Conservation (phyloP, 2,797 vertebrate genomes). For the Acanthurus leucopareius region DNA sequence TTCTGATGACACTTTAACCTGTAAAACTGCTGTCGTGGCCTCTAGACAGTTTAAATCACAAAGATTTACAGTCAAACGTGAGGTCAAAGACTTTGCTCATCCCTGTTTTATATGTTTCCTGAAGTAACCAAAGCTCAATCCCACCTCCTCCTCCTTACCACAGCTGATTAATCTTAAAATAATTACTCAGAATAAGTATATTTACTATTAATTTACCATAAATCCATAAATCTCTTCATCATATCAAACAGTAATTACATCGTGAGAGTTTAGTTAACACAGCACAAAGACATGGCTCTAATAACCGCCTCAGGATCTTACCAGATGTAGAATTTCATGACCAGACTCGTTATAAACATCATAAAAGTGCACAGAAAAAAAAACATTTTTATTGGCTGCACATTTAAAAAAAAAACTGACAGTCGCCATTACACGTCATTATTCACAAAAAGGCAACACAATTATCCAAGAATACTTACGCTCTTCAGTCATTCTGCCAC, state of each 20-base stretch:
- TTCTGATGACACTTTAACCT: conserved; percentile 3
- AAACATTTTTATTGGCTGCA: not conserved
- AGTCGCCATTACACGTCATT: not conserved
- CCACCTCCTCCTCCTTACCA: too few species aligned
- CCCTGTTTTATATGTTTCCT: too few species aligned
- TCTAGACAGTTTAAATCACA: too few species aligned
- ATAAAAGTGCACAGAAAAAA: conserved; percentile 11
- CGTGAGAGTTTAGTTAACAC: not conserved
- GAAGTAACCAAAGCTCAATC: too few species aligned
- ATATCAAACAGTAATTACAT: too few species aligned
- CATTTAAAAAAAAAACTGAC: conserved; percentile 23
- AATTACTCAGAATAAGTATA: too few species aligned
- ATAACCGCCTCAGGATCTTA: too few species aligned
- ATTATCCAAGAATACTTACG: conserved; percentile 23
- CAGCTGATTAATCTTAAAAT: too few species aligned
- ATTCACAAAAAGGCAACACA: conserved; percentile 19
- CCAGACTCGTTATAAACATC: not conserved
- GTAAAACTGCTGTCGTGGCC: not conserved
- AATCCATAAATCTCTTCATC: too few species aligned
- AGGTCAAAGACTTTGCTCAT: too few species aligned
- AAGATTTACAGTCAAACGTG: too few species aligned
- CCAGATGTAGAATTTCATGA: not conserved
- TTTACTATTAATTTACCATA: too few species aligned
- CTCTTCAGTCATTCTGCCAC: conserved; percentile 23
- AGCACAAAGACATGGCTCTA: not conserved